Percentiles rank a stretch among this genome's conserved stretches.
These are phyloP conservation scores for Eupsilia transversa DNA, from an alignment of 2,888 invertebrate genomes.

Conservation along the genomic window DNA sequence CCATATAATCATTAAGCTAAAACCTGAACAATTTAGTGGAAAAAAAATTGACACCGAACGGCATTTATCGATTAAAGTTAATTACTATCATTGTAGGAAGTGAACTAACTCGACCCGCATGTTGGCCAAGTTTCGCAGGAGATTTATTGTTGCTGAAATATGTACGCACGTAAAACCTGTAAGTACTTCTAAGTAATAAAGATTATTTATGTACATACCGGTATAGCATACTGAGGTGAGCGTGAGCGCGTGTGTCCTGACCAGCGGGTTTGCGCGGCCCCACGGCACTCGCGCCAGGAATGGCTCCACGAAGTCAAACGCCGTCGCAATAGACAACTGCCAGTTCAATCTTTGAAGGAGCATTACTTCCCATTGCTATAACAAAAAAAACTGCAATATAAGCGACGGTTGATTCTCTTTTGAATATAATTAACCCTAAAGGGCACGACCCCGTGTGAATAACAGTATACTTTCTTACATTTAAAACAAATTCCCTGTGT, in stretches of 20 bases:
- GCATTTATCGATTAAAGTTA: conserved; percentile 79
- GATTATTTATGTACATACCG: conserved; percentile 89
- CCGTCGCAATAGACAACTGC: conserved; percentile 95
- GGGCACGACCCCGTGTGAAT: conserved; percentile 80
- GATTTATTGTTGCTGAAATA: conserved; percentile 61
- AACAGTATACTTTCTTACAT: conserved; percentile 69
- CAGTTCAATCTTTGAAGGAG: conserved; percentile 94
- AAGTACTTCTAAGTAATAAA: conserved; percentile 45
- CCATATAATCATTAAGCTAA: conserved; percentile 70
- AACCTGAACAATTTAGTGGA: conserved; percentile 71
- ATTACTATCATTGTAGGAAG: conserved; percentile 76
- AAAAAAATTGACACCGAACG: conserved; percentile 67
- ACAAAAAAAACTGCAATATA: conserved; percentile 73
- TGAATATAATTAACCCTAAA: conserved; percentile 70
- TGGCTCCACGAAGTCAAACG: conserved; percentile 96
- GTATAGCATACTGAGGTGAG: conserved; percentile 95
- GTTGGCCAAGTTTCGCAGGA: conserved; percentile 62
- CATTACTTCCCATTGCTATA: conserved; percentile 95
- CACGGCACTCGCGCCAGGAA: conserved; percentile 92
- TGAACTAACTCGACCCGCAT: conserved; percentile 80
- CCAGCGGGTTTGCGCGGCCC: conserved; percentile 90
- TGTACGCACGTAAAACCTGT: conserved; percentile 22
- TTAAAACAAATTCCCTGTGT: conserved; percentile 65
- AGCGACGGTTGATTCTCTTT: conserved; percentile 60
- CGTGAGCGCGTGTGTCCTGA: conserved; percentile 94